phyloP scores from a whole-genome alignment of 2,888 invertebrate genomes.

The Epistrophe eligans region DNA sequence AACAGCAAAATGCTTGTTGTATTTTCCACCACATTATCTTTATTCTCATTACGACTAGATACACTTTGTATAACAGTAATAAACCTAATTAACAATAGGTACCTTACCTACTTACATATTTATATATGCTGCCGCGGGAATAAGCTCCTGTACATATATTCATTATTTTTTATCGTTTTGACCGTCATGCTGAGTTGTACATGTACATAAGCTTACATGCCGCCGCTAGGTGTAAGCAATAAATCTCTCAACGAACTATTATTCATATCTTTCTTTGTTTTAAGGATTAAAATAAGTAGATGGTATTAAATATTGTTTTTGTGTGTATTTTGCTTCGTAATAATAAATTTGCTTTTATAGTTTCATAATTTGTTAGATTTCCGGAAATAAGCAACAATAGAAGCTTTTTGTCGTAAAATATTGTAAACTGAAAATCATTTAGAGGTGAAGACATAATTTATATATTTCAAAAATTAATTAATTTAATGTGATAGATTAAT shows the following conservation, averaged over 20 bases:
- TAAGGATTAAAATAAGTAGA: not conserved
- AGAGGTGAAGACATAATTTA: not conserved
- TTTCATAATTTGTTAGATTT: not conserved
- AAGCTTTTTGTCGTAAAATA: not conserved
- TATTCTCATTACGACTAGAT: not conserved
- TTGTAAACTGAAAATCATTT: not conserved
- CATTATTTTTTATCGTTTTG: not conserved
- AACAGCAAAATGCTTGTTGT: slow-evolving; percentile 19
- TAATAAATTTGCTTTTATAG: not conserved
- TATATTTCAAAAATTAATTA: not conserved
- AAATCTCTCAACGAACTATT: too few relatives aligned
- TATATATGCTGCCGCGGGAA: not conserved
- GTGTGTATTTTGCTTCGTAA: not conserved
- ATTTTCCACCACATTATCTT: slow-evolving; percentile 30
- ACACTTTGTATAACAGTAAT: slow-evolving; percentile 12
- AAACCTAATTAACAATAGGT: slow-evolving; percentile 19
- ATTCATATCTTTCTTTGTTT: not conserved
- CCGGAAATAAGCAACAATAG: not conserved
- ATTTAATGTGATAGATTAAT: not conserved
- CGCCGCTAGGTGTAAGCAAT: not conserved
- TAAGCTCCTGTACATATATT: not conserved
- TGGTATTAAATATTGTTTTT: not conserved
- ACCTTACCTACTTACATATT: too few relatives aligned
- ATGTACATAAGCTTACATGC: not conserved
- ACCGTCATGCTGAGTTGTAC: not conserved